Evolutionary conservation across 2,113 vertebrate genomes (phyloP).

Genomic region (Tympanuchus pallidicinctus): DNA sequence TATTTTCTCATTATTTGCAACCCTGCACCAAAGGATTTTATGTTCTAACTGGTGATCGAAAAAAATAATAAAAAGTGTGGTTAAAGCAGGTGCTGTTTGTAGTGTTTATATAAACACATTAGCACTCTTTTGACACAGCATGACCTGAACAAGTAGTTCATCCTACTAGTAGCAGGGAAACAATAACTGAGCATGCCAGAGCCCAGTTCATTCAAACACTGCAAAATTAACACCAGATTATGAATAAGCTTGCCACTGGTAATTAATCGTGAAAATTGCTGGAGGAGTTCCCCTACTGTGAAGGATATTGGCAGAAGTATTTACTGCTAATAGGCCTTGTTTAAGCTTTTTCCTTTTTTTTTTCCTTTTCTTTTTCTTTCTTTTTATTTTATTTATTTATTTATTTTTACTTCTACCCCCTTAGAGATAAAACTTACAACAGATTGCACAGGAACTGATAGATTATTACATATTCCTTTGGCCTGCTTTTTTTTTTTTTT

Average conservation of each 20-base stretch:
- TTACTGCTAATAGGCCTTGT: constrained; percentile 82
- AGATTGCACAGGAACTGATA: constrained; percentile 40
- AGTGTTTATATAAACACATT: constrained; percentile 74
- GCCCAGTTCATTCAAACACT: constrained; percentile 71
- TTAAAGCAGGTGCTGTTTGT: constrained; percentile 68
- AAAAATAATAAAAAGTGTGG: constrained; percentile 56
- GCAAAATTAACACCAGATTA: constrained; percentile 86
- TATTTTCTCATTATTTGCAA: constrained; percentile 23
- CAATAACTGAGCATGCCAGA: constrained; percentile 70
- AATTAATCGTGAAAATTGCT: constrained; percentile 78
- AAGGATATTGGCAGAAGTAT: constrained; percentile 82
- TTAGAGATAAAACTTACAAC: constrained; percentile 72
- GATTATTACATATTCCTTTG: constrained; percentile 34
- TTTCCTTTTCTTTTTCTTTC: constrained; percentile 63
- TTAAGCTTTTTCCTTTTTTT: constrained; percentile 77
- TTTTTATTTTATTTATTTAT: too few relatives aligned
- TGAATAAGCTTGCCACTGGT: constrained; percentile 79
- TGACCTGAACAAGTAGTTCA: constrained; percentile 74
- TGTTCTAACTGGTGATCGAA: constrained; percentile 20
- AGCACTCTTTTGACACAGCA: constrained; percentile 74
- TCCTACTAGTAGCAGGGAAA: constrained; percentile 69
- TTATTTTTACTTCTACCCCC: constrained; percentile 26
- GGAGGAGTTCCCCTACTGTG: constrained; percentile 76
- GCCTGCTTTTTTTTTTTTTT: background rate
- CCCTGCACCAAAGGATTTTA: constrained; percentile 5